phyloP scores from a whole-genome alignment of 2,113 vertebrate species.

The Protobothrops flavoviridis region DNA sequence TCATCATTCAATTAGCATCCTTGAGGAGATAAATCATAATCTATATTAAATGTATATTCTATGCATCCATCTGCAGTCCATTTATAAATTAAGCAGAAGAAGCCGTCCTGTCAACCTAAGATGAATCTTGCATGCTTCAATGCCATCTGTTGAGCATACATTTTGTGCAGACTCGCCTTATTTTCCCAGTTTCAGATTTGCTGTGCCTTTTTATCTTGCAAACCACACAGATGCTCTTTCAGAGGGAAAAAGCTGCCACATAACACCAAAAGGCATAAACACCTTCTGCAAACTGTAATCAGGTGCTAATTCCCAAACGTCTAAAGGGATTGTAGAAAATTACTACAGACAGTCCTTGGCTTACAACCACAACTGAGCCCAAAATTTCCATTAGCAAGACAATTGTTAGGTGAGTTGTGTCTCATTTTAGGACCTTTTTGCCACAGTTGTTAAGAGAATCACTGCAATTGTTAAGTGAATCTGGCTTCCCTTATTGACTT shows the following conservation, averaged over 20 bases:
- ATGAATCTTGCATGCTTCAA: not conserved
- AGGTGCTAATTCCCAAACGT: not conserved
- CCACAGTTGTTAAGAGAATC: not conserved
- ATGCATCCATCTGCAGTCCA: conserved; percentile 1
- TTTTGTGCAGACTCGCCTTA: conserved; percentile 22
- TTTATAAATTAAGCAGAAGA: conserved; percentile 24
- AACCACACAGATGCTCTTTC: conserved; percentile 23
- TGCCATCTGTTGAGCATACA: conserved; percentile 8
- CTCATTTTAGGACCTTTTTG: not conserved
- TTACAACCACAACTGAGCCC: not conserved
- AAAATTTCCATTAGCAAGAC: not conserved
- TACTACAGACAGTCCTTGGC: not conserved
- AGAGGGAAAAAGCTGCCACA: not conserved
- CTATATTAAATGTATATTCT: not conserved
- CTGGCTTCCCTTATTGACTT: not conserved
- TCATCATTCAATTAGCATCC: not conserved
- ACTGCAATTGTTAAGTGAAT: not conserved
- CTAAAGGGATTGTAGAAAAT: not conserved
- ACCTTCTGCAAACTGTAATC: not conserved
- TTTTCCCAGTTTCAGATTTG: conserved; percentile 3
- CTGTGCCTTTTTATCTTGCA: not conserved
- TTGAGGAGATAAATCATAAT: not conserved
- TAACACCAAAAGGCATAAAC: not conserved
- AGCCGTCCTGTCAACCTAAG: not conserved
- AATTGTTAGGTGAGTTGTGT: not conserved